Evolutionary conservation across 2,113 vertebrate species (phyloP).

Genomic region (Anguilla rostrata): DNA sequence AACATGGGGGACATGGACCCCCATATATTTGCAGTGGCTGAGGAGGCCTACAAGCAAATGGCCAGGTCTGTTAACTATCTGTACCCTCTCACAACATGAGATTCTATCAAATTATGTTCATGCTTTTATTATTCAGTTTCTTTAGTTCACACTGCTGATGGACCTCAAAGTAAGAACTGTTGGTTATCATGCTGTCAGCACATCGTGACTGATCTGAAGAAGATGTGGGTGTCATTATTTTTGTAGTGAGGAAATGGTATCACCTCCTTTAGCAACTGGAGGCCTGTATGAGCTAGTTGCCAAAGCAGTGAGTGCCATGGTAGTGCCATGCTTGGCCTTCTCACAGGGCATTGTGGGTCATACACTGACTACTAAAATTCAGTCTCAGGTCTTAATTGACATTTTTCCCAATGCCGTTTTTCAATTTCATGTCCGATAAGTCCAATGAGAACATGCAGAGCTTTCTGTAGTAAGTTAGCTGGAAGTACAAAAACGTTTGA

Average conservation of each 20-base stretch:
- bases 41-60: constrained; percentile 97
- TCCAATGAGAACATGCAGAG: too few relatives aligned
- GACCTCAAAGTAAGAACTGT: not conserved
- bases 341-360: not conserved
- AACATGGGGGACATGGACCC: constrained; percentile 99
- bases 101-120: not conserved
- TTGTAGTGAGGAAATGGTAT: not conserved
- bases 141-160: too few relatives aligned
- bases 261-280: not conserved
- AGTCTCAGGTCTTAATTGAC: not conserved
- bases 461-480: too few relatives aligned
- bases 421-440: too few relatives aligned
- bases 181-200: not conserved
- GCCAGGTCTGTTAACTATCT: constrained; percentile 75
- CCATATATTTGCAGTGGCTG: constrained; percentile 96
- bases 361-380: not conserved
- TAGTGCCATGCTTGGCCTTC: not conserved
- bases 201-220: not conserved
- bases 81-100: not conserved
- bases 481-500: too few relatives aligned
- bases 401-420: not conserved
- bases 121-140: not conserved
- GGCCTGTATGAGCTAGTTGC: not conserved
- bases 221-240: not conserved
- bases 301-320: not conserved